Percentiles rank a stretch among this genome's conserved stretches.
Conservation (phyloP, 2,888 invertebrate species). For the Julus scandinavius region DNA sequence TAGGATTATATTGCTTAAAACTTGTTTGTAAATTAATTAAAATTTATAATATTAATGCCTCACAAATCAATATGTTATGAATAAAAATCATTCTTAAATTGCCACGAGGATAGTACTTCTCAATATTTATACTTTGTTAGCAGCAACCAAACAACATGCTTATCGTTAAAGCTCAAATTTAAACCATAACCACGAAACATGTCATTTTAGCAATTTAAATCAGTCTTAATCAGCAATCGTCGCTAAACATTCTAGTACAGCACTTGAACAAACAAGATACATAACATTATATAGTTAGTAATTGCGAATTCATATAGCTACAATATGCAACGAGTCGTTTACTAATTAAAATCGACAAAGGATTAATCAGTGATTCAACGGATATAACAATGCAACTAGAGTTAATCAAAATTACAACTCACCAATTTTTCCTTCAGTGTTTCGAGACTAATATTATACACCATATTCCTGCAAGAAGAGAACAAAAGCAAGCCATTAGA, state of each 20-base stretch:
- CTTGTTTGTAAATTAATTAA: background rate
- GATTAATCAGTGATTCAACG: background rate
- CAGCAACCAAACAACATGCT: no score
- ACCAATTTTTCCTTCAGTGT: slow-evolving; percentile 29
- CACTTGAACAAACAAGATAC: no score
- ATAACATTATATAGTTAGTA: no score
- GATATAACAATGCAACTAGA: background rate
- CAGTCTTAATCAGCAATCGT: no score
- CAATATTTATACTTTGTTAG: no score
- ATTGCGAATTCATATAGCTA: no score
- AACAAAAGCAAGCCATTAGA: background rate
- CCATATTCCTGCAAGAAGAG: slow-evolving; percentile 12
- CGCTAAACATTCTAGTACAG: no score
- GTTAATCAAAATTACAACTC: background rate
- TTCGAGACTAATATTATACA: slow-evolving; percentile 3
- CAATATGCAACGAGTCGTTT: background rate
- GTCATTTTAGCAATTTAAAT: no score
- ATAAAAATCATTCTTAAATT: background rate
- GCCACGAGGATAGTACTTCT: no score
- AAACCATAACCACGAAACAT: no score
- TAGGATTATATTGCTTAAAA: background rate
- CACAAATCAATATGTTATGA: background rate
- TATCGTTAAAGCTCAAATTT: no score
- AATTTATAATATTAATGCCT: background rate
- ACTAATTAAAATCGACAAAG: background rate